These are phyloP conservation scores for Gobio occitaniae DNA, from an alignment of 2,797 vertebrate genomes.

Conservation along the genomic window DNA sequence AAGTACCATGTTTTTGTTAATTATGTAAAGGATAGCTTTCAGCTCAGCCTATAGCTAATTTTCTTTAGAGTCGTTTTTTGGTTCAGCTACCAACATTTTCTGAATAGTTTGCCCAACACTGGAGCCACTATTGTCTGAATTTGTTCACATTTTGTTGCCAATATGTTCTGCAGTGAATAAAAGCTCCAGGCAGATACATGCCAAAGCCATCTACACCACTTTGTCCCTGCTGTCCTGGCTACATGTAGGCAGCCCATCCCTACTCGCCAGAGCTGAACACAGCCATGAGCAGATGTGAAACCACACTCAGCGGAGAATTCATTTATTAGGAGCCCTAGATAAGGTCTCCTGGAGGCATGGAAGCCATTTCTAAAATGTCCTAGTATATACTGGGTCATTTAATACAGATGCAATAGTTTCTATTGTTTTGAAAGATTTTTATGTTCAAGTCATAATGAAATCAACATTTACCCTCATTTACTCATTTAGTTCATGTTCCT, in stretches of 20 bases:
- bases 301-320: constrained; percentile 34
- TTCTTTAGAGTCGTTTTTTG: no score
- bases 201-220: constrained; percentile 24
- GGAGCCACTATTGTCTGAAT: constrained; percentile 13
- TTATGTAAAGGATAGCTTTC: not conserved
- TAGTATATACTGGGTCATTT: constrained; percentile 50
- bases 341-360: constrained; percentile 26
- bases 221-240: constrained; percentile 47
- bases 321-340: constrained; percentile 33
- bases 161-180: constrained; percentile 43
- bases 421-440: not conserved
- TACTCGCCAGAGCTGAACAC: constrained; percentile 14
- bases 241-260: constrained; percentile 27
- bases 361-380: constrained; percentile 30
- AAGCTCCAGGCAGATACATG: constrained; percentile 48
- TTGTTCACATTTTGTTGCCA: constrained; percentile 44
- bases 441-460: not conserved
- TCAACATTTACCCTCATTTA: not conserved
- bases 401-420: not conserved
- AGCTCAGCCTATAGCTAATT: not conserved
- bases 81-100: not conserved
- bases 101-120: not conserved
- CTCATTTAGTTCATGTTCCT: not conserved
- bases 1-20: not conserved
- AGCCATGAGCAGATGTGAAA: constrained; percentile 53